These are phyloP conservation scores for Mystacides longicornis DNA, from an alignment of 2,888 invertebrate genomes.

Conservation along the genomic window DNA sequence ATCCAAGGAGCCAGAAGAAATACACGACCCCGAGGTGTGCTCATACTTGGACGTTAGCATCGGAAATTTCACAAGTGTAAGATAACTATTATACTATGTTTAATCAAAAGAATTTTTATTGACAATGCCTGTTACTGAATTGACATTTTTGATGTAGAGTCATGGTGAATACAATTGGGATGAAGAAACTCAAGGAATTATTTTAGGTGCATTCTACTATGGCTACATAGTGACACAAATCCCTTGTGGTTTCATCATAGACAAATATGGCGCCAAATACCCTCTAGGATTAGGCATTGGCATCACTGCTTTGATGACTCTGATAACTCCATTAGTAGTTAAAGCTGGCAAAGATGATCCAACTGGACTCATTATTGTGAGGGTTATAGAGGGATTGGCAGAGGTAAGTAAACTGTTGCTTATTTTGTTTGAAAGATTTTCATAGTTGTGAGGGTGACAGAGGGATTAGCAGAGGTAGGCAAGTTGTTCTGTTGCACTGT, in stretches of 20 bases:
- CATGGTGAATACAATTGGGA: slow-evolving; percentile 54
- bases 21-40: slow-evolving; percentile 43
- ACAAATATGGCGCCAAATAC: slow-evolving; percentile 79
- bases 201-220: slow-evolving; percentile 77
- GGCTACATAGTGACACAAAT: slow-evolving; percentile 74
- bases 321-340: slow-evolving; percentile 72
- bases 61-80: slow-evolving; percentile 8
- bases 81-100: no score
- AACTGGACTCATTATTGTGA: slow-evolving; percentile 54
- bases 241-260: slow-evolving; percentile 67
- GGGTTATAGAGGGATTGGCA: slow-evolving; percentile 75
- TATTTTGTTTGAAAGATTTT: no score
- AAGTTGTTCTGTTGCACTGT: no score
- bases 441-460: slow-evolving; percentile 65
- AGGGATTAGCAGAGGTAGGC: no score
- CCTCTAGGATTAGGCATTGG: slow-evolving; percentile 74
- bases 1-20: slow-evolving; percentile 18
- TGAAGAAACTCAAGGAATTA: slow-evolving; percentile 64
- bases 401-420: slow-evolving; percentile 54
- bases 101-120: no score
- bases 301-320: slow-evolving; percentile 72
- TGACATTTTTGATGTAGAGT: background rate
- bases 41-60: slow-evolving; percentile 32
- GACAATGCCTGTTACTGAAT: no score
- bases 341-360: slow-evolving; percentile 47